These are phyloP conservation scores for Mobula birostris DNA, from an alignment of 2,113 vertebrate species.

Conservation along the genomic window DNA sequence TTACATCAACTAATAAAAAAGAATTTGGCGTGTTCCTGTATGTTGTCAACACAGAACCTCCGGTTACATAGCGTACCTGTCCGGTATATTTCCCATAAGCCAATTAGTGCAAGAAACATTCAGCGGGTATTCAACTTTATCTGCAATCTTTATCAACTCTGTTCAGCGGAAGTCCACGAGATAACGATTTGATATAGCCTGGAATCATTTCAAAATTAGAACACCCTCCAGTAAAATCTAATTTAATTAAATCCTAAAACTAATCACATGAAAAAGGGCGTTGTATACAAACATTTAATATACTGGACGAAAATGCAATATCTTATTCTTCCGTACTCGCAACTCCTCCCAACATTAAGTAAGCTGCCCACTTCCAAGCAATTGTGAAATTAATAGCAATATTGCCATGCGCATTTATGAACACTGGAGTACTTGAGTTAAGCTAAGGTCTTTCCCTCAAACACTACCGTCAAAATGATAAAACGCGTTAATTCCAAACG, in stretches of 20 bases:
- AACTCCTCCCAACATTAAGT: background rate
- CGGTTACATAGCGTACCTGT: slow-evolving; percentile 46
- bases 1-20: background rate
- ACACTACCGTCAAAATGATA: background rate
- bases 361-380: background rate
- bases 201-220: slow-evolving; percentile 48
- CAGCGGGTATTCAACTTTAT: slow-evolving; percentile 47
- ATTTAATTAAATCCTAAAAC: background rate
- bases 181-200: slow-evolving; percentile 43
- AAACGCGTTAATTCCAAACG: background rate
- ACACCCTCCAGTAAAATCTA: no score
- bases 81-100: slow-evolving; percentile 50
- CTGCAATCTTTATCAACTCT: slow-evolving; percentile 48
- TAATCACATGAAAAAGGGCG: background rate
- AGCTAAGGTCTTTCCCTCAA: background rate
- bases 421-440: background rate
- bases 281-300: background rate
- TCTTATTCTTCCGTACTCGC: no score
- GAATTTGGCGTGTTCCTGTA: background rate
- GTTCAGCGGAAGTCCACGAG: slow-evolving; percentile 50
- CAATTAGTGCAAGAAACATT: slow-evolving; percentile 51
- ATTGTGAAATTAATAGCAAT: slow-evolving; percentile 31
- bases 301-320: background rate
- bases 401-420: background rate
- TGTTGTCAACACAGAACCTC: slow-evolving; percentile 40